phyloP scores from a whole-genome alignment of 2,888 invertebrate species.

The Polydrusus pterygomalis region DNA sequence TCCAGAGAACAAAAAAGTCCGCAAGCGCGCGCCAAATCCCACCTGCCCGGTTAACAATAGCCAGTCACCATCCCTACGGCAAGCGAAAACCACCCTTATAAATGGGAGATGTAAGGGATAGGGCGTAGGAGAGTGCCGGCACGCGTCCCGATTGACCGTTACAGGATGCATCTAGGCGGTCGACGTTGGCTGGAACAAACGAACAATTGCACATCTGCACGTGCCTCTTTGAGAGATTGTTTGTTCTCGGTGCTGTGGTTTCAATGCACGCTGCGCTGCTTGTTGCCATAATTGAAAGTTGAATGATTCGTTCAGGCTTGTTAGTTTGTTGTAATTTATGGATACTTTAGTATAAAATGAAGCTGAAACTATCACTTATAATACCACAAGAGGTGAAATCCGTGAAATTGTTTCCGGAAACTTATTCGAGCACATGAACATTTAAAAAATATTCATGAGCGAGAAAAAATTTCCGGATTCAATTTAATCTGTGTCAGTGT shows the following conservation, averaged over 20 bases:
- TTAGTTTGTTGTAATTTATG: too few species aligned
- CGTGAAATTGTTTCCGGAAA: too few species aligned
- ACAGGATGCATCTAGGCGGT: conserved; percentile 64
- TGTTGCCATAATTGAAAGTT: conserved; percentile 29
- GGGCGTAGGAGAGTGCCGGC: conserved; percentile 61
- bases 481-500: too few species aligned
- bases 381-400: too few species aligned
- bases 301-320: conserved; percentile 28
- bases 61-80: conserved; percentile 62
- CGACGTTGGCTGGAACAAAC: conserved; percentile 51
- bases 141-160: conserved; percentile 69
- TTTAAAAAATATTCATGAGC: too few species aligned
- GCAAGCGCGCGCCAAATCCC: conserved; percentile 64
- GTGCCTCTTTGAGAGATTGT: conserved; percentile 59
- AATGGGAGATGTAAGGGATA: conserved; percentile 38
- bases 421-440: too few species aligned
- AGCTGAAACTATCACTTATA: too few species aligned
- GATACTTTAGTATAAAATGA: too few species aligned
- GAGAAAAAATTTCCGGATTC: too few species aligned
- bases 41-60: conserved; percentile 64
- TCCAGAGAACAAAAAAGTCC: conserved; percentile 50
- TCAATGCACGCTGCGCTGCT: conserved; percentile 24
- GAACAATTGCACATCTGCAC: conserved; percentile 69
- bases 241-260: conserved; percentile 37
- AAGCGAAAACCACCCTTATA: conserved; percentile 58